Conservation (phyloP, 2,888 invertebrate species). For the Stictocephala bisonia region DNA sequence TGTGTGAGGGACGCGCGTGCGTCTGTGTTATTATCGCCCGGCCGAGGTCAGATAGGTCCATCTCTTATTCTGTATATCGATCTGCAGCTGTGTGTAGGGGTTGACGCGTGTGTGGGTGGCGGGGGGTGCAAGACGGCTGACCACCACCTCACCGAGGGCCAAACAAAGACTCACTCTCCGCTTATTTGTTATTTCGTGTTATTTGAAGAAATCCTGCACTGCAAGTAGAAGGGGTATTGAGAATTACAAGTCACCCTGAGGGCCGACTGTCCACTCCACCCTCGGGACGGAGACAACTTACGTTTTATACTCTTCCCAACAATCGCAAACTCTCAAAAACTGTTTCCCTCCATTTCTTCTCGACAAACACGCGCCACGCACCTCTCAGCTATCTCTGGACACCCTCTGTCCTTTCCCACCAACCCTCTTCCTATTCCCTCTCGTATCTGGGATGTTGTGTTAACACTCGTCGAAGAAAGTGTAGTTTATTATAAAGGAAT, state of each 20-base stretch:
- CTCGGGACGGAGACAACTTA: constrained; percentile 30
- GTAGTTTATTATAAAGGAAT: too few relatives aligned
- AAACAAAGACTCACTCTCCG: constrained; percentile 49
- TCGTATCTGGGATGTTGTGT: too few relatives aligned
- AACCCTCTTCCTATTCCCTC: neutral
- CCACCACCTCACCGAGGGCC: constrained; percentile 34
- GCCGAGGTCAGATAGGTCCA: constrained; percentile 45
- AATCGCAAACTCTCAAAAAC: constrained; percentile 42
- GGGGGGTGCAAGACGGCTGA: constrained; percentile 35
- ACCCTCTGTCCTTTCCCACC: neutral
- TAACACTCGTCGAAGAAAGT: too few relatives aligned
- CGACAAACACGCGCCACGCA: constrained; percentile 31
- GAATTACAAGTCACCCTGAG: constrained; percentile 47
- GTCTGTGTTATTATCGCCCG: constrained; percentile 20
- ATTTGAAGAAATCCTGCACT: constrained; percentile 51
- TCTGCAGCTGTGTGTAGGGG: constrained; percentile 29
- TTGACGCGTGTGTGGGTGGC: constrained; percentile 15
- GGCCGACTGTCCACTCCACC: neutral
- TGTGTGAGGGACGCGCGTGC: constrained; percentile 1
- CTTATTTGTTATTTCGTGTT: constrained; percentile 51
- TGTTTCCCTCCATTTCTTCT: constrained; percentile 39
- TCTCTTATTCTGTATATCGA: constrained; percentile 46
- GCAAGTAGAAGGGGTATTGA: constrained; percentile 43
- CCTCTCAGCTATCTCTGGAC: constrained; percentile 21
- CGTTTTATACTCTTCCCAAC: constrained; percentile 45